phyloP scores from a whole-genome alignment of 2,113 vertebrate genomes.

The Zosterops pallidus region DNA sequence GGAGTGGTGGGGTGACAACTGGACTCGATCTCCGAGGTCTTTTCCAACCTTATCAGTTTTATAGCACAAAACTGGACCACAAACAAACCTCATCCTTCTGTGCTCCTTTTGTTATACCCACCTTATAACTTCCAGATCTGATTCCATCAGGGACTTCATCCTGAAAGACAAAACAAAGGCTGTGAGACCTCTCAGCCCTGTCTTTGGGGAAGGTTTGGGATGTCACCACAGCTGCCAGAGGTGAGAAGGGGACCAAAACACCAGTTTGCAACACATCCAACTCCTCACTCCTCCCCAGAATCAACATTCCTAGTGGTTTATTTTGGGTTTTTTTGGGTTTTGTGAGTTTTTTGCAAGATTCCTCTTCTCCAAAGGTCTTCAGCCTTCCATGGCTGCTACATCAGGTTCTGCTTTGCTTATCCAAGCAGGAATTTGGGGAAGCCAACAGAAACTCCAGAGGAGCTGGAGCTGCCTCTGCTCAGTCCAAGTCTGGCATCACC shows the following conservation, averaged over 20 bases:
- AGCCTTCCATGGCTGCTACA: rapidly evolving
- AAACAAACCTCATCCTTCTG: rapidly evolving
- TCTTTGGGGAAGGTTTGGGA: not conserved
- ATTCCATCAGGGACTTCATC: conserved; percentile 87
- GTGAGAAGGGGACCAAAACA: not conserved
- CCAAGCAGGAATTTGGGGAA: not conserved
- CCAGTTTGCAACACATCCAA: not conserved
- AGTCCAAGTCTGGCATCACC: not conserved
- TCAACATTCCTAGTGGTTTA: not conserved
- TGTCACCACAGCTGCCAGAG: not conserved
- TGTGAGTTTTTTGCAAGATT: not conserved
- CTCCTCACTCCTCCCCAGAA: not conserved
- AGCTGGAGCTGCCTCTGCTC: not conserved
- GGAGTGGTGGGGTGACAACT: not conserved
- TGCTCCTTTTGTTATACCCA: conserved; percentile 17
- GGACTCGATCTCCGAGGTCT: rapidly evolving
- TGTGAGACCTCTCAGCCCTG: not conserved
- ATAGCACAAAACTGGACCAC: not conserved
- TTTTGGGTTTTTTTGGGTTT: not conserved
- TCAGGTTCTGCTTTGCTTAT: not conserved
- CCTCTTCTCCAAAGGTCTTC: not conserved
- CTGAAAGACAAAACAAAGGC: conserved; percentile 71
- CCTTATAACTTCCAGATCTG: conserved; percentile 81
- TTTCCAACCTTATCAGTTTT: not conserved
- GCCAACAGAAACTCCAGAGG: not conserved